A percentile compares a stretch with the other conserved stretches of the same genome.
Evolutionary conservation across 2,113 vertebrate species (phyloP).

Genomic region (Jacana jacana): DNA sequence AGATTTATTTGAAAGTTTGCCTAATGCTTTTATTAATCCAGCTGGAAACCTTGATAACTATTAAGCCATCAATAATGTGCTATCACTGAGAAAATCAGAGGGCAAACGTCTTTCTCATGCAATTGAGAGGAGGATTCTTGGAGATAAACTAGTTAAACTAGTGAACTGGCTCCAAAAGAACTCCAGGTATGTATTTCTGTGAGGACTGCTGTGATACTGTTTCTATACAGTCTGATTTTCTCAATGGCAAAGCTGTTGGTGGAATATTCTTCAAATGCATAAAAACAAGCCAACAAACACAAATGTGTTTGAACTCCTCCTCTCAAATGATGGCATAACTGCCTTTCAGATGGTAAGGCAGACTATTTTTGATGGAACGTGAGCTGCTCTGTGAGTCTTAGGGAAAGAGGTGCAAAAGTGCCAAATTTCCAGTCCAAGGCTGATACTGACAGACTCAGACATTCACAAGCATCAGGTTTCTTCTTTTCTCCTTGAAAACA

Average conservation of each 20-base stretch:
- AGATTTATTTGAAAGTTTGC: background rate
- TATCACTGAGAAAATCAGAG: background rate
- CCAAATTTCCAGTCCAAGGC: background rate
- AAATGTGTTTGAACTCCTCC: background rate
- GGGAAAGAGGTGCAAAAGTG: background rate
- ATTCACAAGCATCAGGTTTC: background rate
- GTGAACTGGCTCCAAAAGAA: background rate
- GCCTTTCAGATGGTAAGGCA: background rate
- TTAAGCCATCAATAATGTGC: background rate
- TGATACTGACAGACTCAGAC: background rate
- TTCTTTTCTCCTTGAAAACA: background rate
- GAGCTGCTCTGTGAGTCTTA: background rate
- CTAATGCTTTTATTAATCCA: background rate
- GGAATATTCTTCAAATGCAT: background rate
- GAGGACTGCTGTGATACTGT: background rate
- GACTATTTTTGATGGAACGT: background rate
- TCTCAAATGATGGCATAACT: background rate
- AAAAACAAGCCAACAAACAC: background rate
- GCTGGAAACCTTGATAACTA: background rate
- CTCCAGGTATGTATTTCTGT: background rate
- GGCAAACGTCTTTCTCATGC: background rate
- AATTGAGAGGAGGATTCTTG: background rate
- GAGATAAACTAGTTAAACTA: background rate
- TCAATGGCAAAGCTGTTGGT: background rate
- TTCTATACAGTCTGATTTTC: background rate